Evolutionary conservation across 1,140 invertebrate species (phyloP).

Genomic region (Mactra quadrangularis): DNA sequence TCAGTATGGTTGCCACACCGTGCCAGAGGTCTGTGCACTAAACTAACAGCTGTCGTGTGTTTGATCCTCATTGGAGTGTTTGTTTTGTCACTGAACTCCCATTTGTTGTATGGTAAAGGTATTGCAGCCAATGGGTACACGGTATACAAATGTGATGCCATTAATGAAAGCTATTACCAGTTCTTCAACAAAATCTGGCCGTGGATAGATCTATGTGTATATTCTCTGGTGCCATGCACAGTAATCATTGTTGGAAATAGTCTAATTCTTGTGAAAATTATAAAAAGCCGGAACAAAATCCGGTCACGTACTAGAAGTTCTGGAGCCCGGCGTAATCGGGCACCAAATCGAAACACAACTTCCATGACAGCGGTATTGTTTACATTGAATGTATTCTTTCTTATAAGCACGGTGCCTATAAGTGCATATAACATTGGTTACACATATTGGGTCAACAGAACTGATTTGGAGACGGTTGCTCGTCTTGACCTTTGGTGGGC

Average conservation of each 20-base stretch:
- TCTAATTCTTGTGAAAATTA: constrained; percentile 20
- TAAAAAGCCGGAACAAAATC: constrained; percentile 10
- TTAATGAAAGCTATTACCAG: constrained; percentile 10
- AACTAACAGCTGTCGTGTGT: constrained; percentile 22
- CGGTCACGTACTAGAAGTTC: background rate
- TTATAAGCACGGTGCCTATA: constrained; percentile 66
- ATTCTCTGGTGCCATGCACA: constrained; percentile 36
- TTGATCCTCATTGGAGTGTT: constrained; percentile 46
- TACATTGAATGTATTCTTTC: constrained; percentile 63
- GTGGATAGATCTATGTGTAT: constrained; percentile 59
- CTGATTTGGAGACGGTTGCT: background rate
- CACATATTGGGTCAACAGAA: constrained; percentile 30
- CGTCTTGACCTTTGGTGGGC: constrained; percentile 50
- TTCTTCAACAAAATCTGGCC: constrained; percentile 48
- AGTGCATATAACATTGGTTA: constrained; percentile 64
- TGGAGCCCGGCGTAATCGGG: background rate
- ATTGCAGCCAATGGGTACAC: background rate
- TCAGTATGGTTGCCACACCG: constrained; percentile 70
- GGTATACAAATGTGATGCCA: background rate
- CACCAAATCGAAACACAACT: constrained; percentile 4
- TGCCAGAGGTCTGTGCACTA: constrained; percentile 60
- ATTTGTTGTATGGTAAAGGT: constrained; percentile 65
- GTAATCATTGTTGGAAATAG: constrained; percentile 37
- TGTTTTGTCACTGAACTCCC: constrained; percentile 63
- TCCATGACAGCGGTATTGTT: constrained; percentile 70